These are phyloP conservation scores for Dendropsophus ebraccatus DNA, from an alignment of 2,113 vertebrate genomes.

Conservation along the genomic window DNA sequence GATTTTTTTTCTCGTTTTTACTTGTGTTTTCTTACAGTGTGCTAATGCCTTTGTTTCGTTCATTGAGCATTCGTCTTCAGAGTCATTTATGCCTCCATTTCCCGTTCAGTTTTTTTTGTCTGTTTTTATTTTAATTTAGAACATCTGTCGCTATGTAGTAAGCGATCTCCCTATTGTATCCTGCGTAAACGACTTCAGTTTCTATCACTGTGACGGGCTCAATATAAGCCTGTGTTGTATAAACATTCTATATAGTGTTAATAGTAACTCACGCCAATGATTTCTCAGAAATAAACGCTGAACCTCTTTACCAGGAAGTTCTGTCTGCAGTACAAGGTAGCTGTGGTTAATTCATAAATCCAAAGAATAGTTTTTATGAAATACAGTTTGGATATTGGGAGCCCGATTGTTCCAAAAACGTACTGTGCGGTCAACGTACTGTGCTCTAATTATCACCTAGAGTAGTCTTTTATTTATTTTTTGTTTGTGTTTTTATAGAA, in stretches of 20 bases:
- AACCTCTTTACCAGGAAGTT: constrained; percentile 18
- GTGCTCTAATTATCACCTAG: no score
- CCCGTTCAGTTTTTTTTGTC: not conserved
- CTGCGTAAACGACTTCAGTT: not conserved
- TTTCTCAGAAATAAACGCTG: constrained; percentile 38
- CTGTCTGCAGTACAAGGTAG: not conserved
- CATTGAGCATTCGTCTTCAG: constrained; percentile 15
- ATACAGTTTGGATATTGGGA: not conserved
- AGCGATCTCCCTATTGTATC: not conserved
- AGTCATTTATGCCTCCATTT: constrained; percentile 49
- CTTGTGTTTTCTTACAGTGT: constrained; percentile 53
- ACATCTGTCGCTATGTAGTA: not conserved
- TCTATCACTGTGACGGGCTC: not conserved
- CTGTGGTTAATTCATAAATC: not conserved
- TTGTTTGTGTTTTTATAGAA: not conserved
- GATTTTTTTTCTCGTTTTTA: constrained; percentile 56
- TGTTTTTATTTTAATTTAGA: not conserved
- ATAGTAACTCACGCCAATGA: not conserved
- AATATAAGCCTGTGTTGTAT: not conserved
- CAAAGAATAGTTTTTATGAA: not conserved
- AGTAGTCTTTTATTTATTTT: no score
- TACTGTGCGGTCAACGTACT: no score
- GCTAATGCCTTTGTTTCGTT: constrained; percentile 60
- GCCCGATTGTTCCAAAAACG: not conserved
- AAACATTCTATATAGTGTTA: not conserved